Evolutionary conservation across 2,888 invertebrate genomes (phyloP).

Genomic region (Meiosimyza platycephala): DNA sequence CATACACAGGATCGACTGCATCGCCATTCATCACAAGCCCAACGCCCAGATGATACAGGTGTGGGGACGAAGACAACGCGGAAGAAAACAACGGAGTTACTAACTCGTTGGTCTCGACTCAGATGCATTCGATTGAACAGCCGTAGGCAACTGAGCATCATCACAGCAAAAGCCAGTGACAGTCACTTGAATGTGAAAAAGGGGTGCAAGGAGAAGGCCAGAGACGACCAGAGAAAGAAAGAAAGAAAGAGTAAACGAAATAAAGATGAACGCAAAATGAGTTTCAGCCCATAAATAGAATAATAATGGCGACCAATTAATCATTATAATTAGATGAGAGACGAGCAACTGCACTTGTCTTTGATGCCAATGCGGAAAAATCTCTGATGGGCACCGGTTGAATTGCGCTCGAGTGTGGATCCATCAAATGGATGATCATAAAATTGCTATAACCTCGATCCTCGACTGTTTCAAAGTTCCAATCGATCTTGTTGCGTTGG

Average conservation of each 20-base stretch:
- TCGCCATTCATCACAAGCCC: conserved; percentile 46
- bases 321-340: conserved; percentile 55
- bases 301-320: conserved; percentile 59
- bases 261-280: conserved; percentile 19
- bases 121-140: no score
- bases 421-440: conserved; percentile 46
- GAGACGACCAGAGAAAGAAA: background rate
- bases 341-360: conserved; percentile 4
- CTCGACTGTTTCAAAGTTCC: conserved; percentile 41
- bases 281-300: conserved; percentile 54
- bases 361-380: conserved; percentile 35
- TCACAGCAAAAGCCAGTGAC: background rate
- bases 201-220: background rate
- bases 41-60: background rate
- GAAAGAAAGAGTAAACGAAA: background rate
- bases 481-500: conserved; percentile 46
- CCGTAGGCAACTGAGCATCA: no score
- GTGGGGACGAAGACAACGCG: background rate
- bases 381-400: background rate
- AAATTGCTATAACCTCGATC: conserved; percentile 45
- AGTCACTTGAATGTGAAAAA: background rate
- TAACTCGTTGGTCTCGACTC: no score
- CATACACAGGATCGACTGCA: conserved; percentile 35
- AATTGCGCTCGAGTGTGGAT: conserved; percentile 5
- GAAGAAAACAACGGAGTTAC: background rate